Evolutionary conservation across 1,140 invertebrate genomes (phyloP).

Genomic region (Neotoxoptera formosana): DNA sequence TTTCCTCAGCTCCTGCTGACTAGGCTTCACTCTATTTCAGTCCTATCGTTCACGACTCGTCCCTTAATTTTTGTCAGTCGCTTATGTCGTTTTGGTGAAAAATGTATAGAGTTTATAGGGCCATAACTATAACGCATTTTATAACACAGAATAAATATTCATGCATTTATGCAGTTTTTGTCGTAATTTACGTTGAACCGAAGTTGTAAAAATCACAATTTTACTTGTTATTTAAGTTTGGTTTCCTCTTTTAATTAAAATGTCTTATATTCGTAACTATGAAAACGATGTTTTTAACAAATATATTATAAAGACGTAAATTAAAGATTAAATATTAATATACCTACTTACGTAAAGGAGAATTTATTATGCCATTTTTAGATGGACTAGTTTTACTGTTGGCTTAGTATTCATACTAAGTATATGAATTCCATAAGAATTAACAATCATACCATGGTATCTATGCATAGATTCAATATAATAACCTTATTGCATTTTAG

Average conservation of each 20-base stretch:
- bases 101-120: too few relatives aligned
- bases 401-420: not conserved
- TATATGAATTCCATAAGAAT: not conserved
- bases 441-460: not conserved
- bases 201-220: not conserved
- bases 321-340: not conserved
- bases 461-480: not conserved
- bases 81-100: too few relatives aligned
- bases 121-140: not conserved
- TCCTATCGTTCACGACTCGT: too few relatives aligned
- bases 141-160: not conserved
- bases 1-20: not conserved
- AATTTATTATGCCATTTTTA: not conserved
- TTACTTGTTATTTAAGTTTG: not conserved
- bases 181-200: not conserved
- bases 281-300: not conserved
- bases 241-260: slow-evolving; percentile 1
- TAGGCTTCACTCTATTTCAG: too few relatives aligned
- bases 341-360: not conserved
- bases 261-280: not conserved
- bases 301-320: not conserved
- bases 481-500: not conserved
- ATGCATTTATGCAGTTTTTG: not conserved
- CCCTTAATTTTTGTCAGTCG: too few relatives aligned
- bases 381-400: not conserved